Evolutionary conservation across 2,888 invertebrate species (phyloP), one percentile per base, ranked within the genome.

Genomic region (Trachelus tabidus): DNA sequence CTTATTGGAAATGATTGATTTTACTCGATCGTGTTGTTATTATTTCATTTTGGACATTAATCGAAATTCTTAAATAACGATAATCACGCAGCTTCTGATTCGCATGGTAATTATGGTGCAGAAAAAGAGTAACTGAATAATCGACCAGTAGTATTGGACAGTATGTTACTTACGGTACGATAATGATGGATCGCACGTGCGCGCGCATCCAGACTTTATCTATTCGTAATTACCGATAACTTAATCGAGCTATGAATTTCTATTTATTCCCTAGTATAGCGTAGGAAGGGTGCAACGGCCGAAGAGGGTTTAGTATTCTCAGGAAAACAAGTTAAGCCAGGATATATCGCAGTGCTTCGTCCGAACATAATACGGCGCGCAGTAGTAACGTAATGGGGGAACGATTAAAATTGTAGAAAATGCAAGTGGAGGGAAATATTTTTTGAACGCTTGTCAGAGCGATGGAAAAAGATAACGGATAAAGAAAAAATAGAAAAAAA

Each of bases 251-350:
- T 71, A 34, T 35, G 34, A 74, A 35, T 74, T 74, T 74, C 33
- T 74, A 74, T 74, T 74, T 74, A 74, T 74, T 74, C 74, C 23
- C 74, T 74, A 74, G 74, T 30, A 12, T 74, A 74, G 74, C 34
- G 30, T 56, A 76, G 73, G 81, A 82, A 84, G 84, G 85, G 83
- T 85, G 85, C 85, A 83, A 71, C 37, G 81, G 80, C 80, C 78
- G 68, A 71, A 15, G 73, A 23, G 33, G 71, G 73, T 56, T 56
- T 56, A 56, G 23, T 56, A 56, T 56, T 56, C 56, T 23, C 56
- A 56, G 56, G 56, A 56, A 56, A 56, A 56, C 9, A 56, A 23
- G 23, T 23, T 23, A 56, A 56, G 56, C 56, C 56, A 56, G 56
- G 9, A 56, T 56, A 23, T 56, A 23, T 56, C 56, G 56, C 56